These are phyloP conservation scores for Yasuhikotakia modesta DNA, from an alignment of 2,797 vertebrate genomes.

Conservation along the genomic window DNA sequence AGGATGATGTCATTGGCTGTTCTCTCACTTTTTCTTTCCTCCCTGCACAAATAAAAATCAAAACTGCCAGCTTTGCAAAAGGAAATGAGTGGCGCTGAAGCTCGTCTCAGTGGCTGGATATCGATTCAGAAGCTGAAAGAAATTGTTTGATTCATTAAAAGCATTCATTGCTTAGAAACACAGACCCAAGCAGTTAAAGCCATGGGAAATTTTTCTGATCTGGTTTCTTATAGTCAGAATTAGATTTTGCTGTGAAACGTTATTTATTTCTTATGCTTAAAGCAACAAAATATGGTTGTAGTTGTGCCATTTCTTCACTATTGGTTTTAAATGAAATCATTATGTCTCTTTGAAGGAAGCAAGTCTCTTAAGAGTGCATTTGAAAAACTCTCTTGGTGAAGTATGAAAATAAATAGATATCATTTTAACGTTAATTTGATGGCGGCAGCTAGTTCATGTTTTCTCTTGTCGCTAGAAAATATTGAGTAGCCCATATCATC, in stretches of 20 bases:
- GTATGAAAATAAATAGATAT: no score
- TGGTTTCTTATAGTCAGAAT: background rate
- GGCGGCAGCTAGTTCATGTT: no score
- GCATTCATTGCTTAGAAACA: conserved; percentile 47
- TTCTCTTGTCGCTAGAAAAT: no score
- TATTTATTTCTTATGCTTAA: background rate
- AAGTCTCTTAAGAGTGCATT: no score
- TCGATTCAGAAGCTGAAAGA: conserved; percentile 45
- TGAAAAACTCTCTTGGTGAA: no score
- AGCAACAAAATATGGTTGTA: no score
- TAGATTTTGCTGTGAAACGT: background rate
- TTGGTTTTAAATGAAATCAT: background rate
- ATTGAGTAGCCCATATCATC: no score
- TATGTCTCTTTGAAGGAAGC: no score
- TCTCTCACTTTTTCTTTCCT: background rate
- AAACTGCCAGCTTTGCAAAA: conserved; percentile 44
- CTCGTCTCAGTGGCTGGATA: conserved; percentile 46
- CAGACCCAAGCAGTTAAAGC: conserved; percentile 11
- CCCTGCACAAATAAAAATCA: background rate
- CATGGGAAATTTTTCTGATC: background rate
- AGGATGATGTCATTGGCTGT: conserved; percentile 3
- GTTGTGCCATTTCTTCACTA: background rate
- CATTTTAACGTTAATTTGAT: no score
- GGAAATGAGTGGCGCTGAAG: conserved; percentile 40
- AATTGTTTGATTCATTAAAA: conserved; percentile 50